Evolutionary conservation across 2,113 vertebrate genomes (phyloP).

Genomic region (Sialia sialis): DNA sequence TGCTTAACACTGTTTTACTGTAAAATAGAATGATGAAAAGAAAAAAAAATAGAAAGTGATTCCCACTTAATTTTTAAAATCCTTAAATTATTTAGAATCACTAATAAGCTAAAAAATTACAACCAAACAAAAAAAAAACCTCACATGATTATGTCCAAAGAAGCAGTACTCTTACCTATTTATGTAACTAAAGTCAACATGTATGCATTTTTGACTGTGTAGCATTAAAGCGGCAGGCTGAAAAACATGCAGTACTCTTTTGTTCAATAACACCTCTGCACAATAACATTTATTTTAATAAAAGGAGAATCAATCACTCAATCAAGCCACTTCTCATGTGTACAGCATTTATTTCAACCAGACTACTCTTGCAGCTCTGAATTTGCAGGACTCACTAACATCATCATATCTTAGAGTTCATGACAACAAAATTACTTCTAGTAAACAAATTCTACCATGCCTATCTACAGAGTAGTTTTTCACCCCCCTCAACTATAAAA

Average conservation of each 20-base stretch:
- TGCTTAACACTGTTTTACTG: accelerated
- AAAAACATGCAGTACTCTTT: background rate
- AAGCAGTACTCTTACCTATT: background rate
- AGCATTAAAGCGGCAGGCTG: background rate
- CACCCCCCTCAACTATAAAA: background rate
- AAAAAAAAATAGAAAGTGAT: background rate
- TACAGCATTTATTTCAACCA: background rate
- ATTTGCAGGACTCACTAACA: background rate
- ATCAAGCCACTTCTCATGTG: background rate
- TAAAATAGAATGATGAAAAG: background rate
- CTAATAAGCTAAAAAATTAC: background rate
- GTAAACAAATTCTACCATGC: background rate
- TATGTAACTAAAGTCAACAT: background rate
- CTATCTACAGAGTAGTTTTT: background rate
- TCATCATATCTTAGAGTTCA: background rate
- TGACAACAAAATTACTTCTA: background rate
- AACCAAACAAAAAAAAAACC: background rate
- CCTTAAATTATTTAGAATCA: background rate
- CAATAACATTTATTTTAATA: background rate
- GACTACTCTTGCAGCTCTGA: background rate
- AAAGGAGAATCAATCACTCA: background rate
- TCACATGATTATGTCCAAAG: background rate
- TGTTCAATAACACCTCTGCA: background rate
- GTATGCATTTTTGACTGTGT: background rate
- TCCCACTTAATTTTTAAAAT: background rate